phyloP scores from a whole-genome alignment of 2,888 invertebrate species.

The Hecatera dysodea region DNA sequence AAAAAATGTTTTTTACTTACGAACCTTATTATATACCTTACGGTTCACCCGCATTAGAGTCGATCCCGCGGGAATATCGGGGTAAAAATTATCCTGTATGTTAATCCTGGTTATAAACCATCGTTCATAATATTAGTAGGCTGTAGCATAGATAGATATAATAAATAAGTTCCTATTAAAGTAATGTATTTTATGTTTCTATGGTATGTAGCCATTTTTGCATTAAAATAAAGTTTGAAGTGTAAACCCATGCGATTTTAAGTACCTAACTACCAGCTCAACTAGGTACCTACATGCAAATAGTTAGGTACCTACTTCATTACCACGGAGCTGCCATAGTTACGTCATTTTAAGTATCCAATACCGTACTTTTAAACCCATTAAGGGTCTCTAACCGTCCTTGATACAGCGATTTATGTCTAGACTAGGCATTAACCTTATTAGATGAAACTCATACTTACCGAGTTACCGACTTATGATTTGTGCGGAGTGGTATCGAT shows the following conservation, averaged over 20 bases:
- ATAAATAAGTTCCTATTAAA: too few species aligned
- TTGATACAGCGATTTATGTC: constrained; percentile 35
- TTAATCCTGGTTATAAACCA: too few species aligned
- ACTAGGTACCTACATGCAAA: neutral
- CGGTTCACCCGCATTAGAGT: too few species aligned
- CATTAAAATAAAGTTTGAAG: neutral
- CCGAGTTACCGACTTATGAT: constrained; percentile 6
- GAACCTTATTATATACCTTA: too few species aligned
- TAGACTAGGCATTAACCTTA: constrained; percentile 49
- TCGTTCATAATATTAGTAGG: too few species aligned
- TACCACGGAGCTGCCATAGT: neutral
- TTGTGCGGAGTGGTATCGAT: constrained; percentile 43
- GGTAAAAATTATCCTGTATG: too few species aligned
- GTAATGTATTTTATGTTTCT: neutral
- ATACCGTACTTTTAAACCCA: constrained; percentile 20
- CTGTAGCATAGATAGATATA: too few species aligned
- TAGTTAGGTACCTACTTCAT: neutral
- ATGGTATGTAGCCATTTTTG: neutral
- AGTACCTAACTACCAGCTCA: neutral
- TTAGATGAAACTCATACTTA: constrained; percentile 24
- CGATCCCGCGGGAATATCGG: too few species aligned
- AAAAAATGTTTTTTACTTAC: too few species aligned
- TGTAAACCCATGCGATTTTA: constrained; percentile 2
- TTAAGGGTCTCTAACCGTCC: constrained; percentile 22
- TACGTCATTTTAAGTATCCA: neutral